phyloP scores from a whole-genome alignment of 2,113 vertebrate species.

The Epinephelus moara region DNA sequence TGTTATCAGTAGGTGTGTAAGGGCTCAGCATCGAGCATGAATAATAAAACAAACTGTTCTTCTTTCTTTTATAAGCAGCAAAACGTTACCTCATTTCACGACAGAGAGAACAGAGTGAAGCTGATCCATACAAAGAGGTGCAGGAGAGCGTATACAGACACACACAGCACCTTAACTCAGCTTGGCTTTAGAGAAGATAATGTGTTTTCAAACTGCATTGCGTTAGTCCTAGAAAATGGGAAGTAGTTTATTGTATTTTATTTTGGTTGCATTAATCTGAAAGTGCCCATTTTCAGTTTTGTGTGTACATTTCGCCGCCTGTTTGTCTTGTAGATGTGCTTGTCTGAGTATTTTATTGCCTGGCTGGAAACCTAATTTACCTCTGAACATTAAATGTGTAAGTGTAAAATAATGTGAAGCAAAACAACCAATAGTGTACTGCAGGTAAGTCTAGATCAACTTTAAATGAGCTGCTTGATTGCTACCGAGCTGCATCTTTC shows the following conservation, averaged over 20 bases:
- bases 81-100: slow-evolving; percentile 4
- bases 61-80: slow-evolving; percentile 4
- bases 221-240: not conserved
- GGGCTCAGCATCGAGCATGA: slow-evolving; percentile 11
- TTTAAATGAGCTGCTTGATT: slow-evolving; percentile 26
- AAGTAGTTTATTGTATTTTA: not conserved
- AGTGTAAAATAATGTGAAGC: slow-evolving; percentile 16
- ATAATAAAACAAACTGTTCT: slow-evolving; percentile 22
- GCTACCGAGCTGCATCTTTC: not conserved
- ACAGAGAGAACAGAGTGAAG: slow-evolving; percentile 10
- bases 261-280: not conserved
- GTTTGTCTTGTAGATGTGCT: not conserved
- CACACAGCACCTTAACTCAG: not conserved
- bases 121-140: not conserved
- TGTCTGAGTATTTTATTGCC: not conserved
- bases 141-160: not conserved
- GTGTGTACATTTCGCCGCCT: slow-evolving; percentile 2
- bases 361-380: slow-evolving; percentile 17
- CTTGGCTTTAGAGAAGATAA: not conserved
- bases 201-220: not conserved
- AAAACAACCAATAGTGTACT: slow-evolving; percentile 1
- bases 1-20: slow-evolving; percentile 24
- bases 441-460: slow-evolving; percentile 15
- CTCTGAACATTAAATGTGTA: not conserved
- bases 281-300: not conserved